Base-by-base conservation (phyloP, 2,113 vertebrate species). In the Pedionomus torquatus region DNA sequence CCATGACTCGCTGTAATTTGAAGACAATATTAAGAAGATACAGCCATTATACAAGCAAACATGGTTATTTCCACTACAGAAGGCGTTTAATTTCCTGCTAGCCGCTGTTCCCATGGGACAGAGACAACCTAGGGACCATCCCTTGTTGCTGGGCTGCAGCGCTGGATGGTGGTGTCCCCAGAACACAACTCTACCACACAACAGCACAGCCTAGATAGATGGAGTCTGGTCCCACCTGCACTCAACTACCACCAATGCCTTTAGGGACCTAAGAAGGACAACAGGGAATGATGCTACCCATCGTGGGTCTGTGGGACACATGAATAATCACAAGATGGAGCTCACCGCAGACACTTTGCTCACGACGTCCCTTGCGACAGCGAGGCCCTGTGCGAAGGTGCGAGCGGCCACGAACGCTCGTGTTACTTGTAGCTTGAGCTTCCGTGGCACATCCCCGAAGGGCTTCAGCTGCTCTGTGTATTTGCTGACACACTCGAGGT, bases 401-500 rank as follows among this genome's bases (percentile, higher is more conserved):
- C 99, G 99, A 1, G 99, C 99, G 0, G 99, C 99, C 9, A 99
- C 98, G 3, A 99, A 99, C 1, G 99, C 98, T 2, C 99, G 98
- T 0, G 98, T 99, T 80, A 99, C 98, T 85, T 99, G 99, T 8
- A 99, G 98, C 95, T 99, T 99, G 58, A 99, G 98, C 83, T 99
- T 99, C 39, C 99, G 98, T 0, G 99, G 99, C 75, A 99, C 99
- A 0, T 99, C 99, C 31, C 99, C 99, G 1, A 99, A 99, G 7
- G 99, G 99, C 95, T 99, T 99, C 66, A 99, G 98, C 98, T 99
- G 98, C 89, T 99, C 99, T 0, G 99, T 99, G 92, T 99, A 98
- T 69, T 98, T 99, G 98, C 99, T 99, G 94, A 99, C 99, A 0
- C 99, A 99, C 94, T 99, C 99, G 78, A 99, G 98, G 97, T 99